Conservation (phyloP, 2,888 invertebrate species). For the Beris morrisii region DNA sequence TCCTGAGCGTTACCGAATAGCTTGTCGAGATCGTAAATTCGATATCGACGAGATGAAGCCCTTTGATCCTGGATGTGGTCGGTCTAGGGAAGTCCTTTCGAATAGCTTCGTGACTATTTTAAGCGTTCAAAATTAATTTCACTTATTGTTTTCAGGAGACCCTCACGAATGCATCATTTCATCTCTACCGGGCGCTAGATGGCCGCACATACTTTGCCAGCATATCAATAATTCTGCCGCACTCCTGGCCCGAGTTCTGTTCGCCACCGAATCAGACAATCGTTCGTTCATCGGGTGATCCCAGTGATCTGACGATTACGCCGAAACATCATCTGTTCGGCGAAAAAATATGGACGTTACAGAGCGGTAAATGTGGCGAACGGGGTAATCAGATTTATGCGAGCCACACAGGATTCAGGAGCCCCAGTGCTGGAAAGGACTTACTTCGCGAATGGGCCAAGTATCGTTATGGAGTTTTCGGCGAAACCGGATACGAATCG, state of each 20-base stretch:
- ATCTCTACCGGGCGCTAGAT: slow-evolving; percentile 62
- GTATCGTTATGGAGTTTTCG: slow-evolving; percentile 70
- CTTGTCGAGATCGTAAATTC: no score
- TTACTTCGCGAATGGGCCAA: slow-evolving; percentile 67
- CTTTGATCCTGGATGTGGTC: no score
- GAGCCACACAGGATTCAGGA: slow-evolving; percentile 53
- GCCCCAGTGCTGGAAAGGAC: slow-evolving; percentile 46
- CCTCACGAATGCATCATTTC: slow-evolving; percentile 58
- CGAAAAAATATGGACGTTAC: slow-evolving; percentile 63
- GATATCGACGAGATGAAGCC: no score
- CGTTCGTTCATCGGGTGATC: slow-evolving; percentile 57
- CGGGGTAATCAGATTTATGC: slow-evolving; percentile 63
- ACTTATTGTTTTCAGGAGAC: slow-evolving; percentile 17
- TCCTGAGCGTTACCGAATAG: no score
- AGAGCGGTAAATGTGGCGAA: slow-evolving; percentile 62
- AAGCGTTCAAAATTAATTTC: no score
- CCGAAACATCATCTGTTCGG: slow-evolving; percentile 59
- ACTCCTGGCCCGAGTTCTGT: slow-evolving; percentile 62
- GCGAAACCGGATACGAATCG: slow-evolving; percentile 63
- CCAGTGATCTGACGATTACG: slow-evolving; percentile 60
- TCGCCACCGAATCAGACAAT: slow-evolving; percentile 47
- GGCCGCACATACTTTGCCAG: slow-evolving; percentile 61
- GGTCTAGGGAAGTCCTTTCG: not conserved
- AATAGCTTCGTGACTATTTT: no score
- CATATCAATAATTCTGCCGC: slow-evolving; percentile 63